These are phyloP conservation scores for Argyrosomus regius DNA, from an alignment of 2,797 vertebrate species.

Conservation along the genomic window DNA sequence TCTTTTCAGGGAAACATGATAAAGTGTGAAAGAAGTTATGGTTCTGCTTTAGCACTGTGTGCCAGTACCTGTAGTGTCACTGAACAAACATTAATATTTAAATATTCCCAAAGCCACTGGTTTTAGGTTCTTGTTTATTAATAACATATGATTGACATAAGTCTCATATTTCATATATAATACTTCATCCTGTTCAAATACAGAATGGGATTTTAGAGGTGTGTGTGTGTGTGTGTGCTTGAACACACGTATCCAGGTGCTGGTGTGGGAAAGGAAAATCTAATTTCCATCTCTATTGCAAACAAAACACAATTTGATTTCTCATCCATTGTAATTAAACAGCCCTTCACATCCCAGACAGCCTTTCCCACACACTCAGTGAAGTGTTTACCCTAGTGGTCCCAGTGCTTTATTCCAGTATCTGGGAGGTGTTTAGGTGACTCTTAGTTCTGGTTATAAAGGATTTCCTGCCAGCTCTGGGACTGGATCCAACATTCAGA, in stretches of 20 bases:
- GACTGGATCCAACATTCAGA: slow-evolving; percentile 67
- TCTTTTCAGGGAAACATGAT: slow-evolving; percentile 2
- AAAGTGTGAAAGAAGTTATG: background rate
- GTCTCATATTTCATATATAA: background rate
- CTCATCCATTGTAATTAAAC: slow-evolving; percentile 54
- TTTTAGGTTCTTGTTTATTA: background rate
- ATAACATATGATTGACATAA: background rate
- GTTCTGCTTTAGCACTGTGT: background rate
- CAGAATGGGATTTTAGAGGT: slow-evolving; percentile 3
- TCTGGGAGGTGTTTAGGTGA: slow-evolving; percentile 72
- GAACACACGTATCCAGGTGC: background rate
- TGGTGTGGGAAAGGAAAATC: slow-evolving; percentile 35
- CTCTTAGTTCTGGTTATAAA: slow-evolving; percentile 67
- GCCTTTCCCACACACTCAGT: slow-evolving; percentile 42
- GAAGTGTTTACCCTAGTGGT: slow-evolving; percentile 55
- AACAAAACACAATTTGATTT: slow-evolving; percentile 59
- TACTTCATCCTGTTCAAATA: background rate
- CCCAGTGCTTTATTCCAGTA: slow-evolving; percentile 58
- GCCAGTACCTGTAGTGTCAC: background rate
- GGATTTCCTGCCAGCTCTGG: slow-evolving; percentile 79
- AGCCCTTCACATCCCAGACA: slow-evolving; percentile 24
- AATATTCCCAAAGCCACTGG: background rate
- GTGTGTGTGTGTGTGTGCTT: slow-evolving; percentile 12
- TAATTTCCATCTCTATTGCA: slow-evolving; percentile 35
- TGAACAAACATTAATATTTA: background rate